These are phyloP conservation scores for Drosophila phalerata DNA, from an alignment of 2,888 invertebrate species.

Conservation along the genomic window DNA sequence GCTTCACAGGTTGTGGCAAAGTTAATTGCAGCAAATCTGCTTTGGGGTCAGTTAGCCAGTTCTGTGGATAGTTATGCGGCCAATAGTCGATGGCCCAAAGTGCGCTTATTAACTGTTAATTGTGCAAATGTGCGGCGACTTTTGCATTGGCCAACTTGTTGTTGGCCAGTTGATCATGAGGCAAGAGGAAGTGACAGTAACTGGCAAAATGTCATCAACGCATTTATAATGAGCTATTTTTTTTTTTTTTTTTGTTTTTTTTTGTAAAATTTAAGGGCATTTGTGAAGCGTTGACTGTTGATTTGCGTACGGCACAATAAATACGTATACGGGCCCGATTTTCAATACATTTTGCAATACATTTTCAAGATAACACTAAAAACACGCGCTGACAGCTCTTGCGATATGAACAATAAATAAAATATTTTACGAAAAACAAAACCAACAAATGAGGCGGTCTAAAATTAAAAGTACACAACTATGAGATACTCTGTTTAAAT, in stretches of 20 bases:
- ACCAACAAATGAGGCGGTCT: conserved; percentile 11
- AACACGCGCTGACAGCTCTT: conserved; percentile 49
- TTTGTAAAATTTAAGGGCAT: conserved; percentile 3
- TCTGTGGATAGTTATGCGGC: conserved; percentile 35
- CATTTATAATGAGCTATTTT: conserved; percentile 11
- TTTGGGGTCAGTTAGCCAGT: conserved; percentile 70
- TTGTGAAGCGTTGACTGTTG: not conserved
- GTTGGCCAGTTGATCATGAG: not conserved
- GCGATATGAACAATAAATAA: conserved; percentile 59
- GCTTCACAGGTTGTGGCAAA: conserved; percentile 63
- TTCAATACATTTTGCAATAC: conserved; percentile 49
- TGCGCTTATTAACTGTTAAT: conserved; percentile 76
- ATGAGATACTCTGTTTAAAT: not conserved
- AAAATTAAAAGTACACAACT: not conserved
- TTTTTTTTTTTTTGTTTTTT: conserved; percentile 3
- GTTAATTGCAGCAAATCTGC: conserved; percentile 75
- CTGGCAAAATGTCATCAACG: conserved; percentile 5
- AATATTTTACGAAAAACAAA: conserved; percentile 30
- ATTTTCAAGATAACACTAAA: conserved; percentile 60
- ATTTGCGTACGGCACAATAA: conserved; percentile 43
- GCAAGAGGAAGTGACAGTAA: not conserved
- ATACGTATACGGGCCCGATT: conserved; percentile 45
- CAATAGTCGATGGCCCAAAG: conserved; percentile 21
- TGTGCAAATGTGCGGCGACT: conserved; percentile 54
- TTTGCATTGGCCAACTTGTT: conserved; percentile 29